Evolutionary conservation across 2,888 invertebrate species (phyloP).

Genomic region (Pediacus dermestoides): DNA sequence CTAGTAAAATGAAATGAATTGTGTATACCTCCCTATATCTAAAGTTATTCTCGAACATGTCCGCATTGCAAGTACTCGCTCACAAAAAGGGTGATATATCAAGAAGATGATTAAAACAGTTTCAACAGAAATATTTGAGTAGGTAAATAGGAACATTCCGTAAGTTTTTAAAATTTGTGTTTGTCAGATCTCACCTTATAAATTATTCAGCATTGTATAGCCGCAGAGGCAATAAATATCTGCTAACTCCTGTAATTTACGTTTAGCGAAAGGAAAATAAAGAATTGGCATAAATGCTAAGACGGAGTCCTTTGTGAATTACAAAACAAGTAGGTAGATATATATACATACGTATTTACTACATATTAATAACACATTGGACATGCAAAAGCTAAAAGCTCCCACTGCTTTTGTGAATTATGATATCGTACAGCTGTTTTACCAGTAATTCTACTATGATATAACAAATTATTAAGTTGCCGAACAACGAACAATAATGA

Average conservation of each 20-base stretch:
- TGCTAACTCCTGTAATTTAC: slow-evolving; percentile 45
- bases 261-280: slow-evolving; percentile 39
- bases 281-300: slow-evolving; percentile 20
- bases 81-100: slow-evolving; percentile 26
- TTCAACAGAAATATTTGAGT: slow-evolving; percentile 40
- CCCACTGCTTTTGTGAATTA: slow-evolving; percentile 46
- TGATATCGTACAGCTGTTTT: too few species aligned
- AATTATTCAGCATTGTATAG: slow-evolving; percentile 48
- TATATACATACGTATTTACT: slow-evolving; percentile 38
- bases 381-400: slow-evolving; percentile 40
- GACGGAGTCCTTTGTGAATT: slow-evolving; percentile 3
- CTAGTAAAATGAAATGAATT: slow-evolving; percentile 11
- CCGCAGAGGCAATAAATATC: slow-evolving; percentile 43
- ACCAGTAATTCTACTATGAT: too few species aligned
- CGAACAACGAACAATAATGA: too few species aligned
- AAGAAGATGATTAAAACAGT: slow-evolving; percentile 36
- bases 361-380: slow-evolving; percentile 42
- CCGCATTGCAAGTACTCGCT: slow-evolving; percentile 12
- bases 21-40: too few species aligned
- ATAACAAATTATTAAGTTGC: too few species aligned
- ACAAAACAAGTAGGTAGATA: too few species aligned
- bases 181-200: slow-evolving; percentile 50
- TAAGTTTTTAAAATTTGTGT: slow-evolving; percentile 47
- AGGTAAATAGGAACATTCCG: slow-evolving; percentile 47
- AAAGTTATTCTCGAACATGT: slow-evolving; percentile 11